Conservation (phyloP, 2,113 vertebrate genomes). For the Sylvietta virens region DNA sequence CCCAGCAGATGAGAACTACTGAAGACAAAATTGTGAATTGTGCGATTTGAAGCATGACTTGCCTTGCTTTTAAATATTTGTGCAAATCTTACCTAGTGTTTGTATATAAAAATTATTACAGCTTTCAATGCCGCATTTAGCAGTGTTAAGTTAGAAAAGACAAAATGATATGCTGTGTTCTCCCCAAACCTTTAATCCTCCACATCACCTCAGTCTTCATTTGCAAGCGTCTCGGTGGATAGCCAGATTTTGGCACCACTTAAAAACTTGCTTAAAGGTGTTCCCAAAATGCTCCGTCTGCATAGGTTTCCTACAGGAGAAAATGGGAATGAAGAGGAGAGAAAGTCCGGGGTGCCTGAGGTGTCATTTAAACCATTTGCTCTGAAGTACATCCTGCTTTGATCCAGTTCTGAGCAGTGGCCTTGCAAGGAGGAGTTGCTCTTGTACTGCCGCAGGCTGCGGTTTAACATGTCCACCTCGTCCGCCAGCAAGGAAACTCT, state of each 20-base stretch:
- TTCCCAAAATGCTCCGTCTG: conserved; percentile 85
- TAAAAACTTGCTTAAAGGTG: conserved; percentile 93
- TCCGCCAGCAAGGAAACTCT: conserved; percentile 85
- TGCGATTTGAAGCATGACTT: conserved; percentile 48
- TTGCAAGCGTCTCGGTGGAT: conserved; percentile 92
- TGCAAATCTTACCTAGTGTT: conserved; percentile 70
- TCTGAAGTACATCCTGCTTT: conserved; percentile 88
- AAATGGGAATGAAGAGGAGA: conserved; percentile 94
- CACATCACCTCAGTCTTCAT: conserved; percentile 73
- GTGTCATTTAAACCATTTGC: conserved; percentile 57
- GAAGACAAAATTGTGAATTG: conserved; percentile 29
- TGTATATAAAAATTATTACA: conserved; percentile 52
- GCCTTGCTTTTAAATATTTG: conserved; percentile 68
- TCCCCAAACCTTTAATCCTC: neutral
- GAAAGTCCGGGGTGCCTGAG: conserved; percentile 75
- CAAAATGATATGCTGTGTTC: neutral
- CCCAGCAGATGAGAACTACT: neutral
- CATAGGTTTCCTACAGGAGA: conserved; percentile 91
- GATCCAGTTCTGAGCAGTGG: conserved; percentile 58
- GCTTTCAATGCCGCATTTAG: conserved; percentile 38
- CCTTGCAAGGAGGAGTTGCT: conserved; percentile 60
- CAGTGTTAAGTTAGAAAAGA: conserved; percentile 48
- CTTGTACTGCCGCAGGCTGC: conserved; percentile 78
- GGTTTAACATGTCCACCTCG: conserved; percentile 85
- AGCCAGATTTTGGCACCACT: conserved; percentile 95